phyloP scores from a whole-genome alignment of 2,888 invertebrate species.

The Furcula furcula region DNA sequence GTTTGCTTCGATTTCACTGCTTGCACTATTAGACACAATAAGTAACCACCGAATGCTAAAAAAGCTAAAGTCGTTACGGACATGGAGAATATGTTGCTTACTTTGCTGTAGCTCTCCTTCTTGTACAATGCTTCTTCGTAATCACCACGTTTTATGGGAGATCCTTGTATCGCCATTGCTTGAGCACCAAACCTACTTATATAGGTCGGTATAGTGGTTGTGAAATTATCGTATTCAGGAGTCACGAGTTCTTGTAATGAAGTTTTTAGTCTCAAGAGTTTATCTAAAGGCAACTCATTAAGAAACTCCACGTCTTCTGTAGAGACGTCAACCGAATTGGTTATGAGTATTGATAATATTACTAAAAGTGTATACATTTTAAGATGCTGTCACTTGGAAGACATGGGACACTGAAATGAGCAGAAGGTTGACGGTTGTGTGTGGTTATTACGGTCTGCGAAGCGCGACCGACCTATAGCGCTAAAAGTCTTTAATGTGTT shows the following conservation, averaged over 20 bases:
- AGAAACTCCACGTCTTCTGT: conserved; percentile 76
- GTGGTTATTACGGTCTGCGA: conserved; percentile 51
- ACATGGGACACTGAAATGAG: conserved; percentile 36
- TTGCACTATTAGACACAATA: conserved; percentile 88
- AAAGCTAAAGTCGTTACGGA: conserved; percentile 90
- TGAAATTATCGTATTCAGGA: conserved; percentile 48
- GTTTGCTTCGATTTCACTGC: conserved; percentile 85
- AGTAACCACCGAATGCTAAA: conserved; percentile 92
- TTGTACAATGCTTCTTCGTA: conserved; percentile 72
- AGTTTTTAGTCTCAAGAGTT: conserved; percentile 83
- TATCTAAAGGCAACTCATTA: conserved; percentile 86
- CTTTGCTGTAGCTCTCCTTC: conserved; percentile 80
- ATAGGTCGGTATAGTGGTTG: conserved; percentile 42
- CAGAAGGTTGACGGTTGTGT: conserved; percentile 33
- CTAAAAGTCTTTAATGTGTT: too few relatives aligned
- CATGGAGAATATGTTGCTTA: conserved; percentile 88
- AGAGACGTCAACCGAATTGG: conserved; percentile 37
- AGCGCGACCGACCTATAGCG: too few relatives aligned
- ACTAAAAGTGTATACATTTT: conserved; percentile 44
- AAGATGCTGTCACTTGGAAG: conserved; percentile 36
- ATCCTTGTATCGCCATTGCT: conserved; percentile 63
- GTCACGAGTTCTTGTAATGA: conserved; percentile 59
- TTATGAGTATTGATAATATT: conserved; percentile 29
- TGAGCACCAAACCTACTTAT: conserved; percentile 62
- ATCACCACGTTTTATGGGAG: conserved; percentile 62